A percentile compares a stretch with the other conserved stretches of the same genome.
These are phyloP conservation scores for Paramormyrops hopkinsi DNA, from an alignment of 2,797 vertebrate species.

Conservation along the genomic window DNA sequence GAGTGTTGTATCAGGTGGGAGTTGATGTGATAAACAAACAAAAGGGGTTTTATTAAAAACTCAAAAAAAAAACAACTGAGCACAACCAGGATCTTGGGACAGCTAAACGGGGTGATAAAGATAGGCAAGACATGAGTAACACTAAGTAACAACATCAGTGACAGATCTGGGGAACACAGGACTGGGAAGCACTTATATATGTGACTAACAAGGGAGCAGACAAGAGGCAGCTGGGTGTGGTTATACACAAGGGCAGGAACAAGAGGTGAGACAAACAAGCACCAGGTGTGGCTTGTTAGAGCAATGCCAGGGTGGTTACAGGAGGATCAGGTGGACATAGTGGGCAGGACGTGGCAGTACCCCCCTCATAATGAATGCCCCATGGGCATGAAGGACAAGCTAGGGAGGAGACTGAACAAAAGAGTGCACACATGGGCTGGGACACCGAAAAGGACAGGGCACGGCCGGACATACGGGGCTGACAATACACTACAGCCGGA, in stretches of 20 bases:
- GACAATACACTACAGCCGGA: background rate
- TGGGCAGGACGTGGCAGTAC: background rate
- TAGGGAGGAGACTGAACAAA: background rate
- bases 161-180: background rate
- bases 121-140: background rate
- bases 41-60: background rate
- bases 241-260: background rate
- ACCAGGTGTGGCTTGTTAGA: background rate
- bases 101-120: background rate
- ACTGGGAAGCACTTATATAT: background rate
- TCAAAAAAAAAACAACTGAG: background rate
- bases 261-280: background rate
- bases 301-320: background rate
- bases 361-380: background rate
- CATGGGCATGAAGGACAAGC: background rate
- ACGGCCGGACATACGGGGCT: background rate
- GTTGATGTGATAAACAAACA: background rate
- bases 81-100: background rate
- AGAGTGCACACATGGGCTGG: background rate
- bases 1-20: background rate
- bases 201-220: background rate
- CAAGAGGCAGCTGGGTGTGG: background rate
- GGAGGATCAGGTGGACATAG: background rate
- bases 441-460: background rate
- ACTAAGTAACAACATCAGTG: background rate